phyloP scores from a whole-genome alignment of 1,140 invertebrate species.

The Euura lappo region DNA sequence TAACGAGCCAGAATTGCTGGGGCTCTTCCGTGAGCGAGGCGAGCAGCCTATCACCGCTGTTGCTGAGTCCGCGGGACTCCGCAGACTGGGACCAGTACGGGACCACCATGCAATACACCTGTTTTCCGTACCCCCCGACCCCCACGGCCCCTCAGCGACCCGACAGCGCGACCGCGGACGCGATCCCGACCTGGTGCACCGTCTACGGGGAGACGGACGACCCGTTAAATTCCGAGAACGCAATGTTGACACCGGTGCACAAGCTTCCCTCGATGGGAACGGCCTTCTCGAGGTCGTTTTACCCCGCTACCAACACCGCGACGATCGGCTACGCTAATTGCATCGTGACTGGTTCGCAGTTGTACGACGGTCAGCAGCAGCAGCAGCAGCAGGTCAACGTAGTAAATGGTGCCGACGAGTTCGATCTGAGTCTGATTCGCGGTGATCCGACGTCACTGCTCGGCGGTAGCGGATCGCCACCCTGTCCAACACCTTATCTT shows the following conservation, averaged over 20 bases:
- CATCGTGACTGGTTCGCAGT: neutral
- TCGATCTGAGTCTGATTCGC: slow-evolving; percentile 55
- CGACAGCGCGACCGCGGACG: slow-evolving; percentile 41
- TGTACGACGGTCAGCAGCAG: neutral
- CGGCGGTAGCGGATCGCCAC: slow-evolving; percentile 22
- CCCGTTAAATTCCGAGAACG: slow-evolving; percentile 19
- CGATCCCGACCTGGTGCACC: slow-evolving; percentile 41
- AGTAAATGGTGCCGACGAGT: slow-evolving; percentile 41
- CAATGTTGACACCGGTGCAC: slow-evolving; percentile 17
- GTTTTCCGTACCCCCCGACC: slow-evolving; percentile 8
- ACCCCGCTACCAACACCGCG: neutral
- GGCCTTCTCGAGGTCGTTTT: slow-evolving; percentile 41
- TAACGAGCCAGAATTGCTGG: slow-evolving; percentile 18
- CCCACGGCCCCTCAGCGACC: slow-evolving; percentile 31
- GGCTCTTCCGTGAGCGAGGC: slow-evolving; percentile 10
- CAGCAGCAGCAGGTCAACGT: neutral
- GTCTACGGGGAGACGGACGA: slow-evolving; percentile 29
- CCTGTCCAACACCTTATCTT: slow-evolving; percentile 27
- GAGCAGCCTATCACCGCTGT: slow-evolving; percentile 18
- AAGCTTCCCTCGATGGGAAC: slow-evolving; percentile 47
- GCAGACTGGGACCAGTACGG: slow-evolving; percentile 48
- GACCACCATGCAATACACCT: slow-evolving; percentile 44
- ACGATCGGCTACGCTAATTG: neutral
- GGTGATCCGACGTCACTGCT: slow-evolving; percentile 49
- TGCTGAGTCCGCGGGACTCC: slow-evolving; percentile 29